Base-by-base conservation (phyloP, 2,888 invertebrate genomes). In the Norana najaformis region DNA sequence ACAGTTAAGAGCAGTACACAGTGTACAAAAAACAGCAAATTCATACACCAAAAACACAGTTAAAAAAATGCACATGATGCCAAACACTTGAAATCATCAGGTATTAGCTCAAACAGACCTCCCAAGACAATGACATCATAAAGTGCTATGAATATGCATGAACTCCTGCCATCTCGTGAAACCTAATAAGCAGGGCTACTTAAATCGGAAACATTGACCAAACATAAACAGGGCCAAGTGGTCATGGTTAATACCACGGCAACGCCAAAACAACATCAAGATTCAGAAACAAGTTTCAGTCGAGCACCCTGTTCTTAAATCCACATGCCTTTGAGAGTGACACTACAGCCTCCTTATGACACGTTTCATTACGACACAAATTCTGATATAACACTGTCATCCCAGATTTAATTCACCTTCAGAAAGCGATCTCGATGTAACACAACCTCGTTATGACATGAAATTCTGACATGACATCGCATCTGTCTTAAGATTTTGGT, bases 131-230 rank as follows among this genome's bases (percentile, higher is more conserved):
- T 69, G 30, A n/a, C 30, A 69, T n/a, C 30, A 69, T 69, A 30
- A 69, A n/a, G n/a, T n/a, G 69, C 69, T n/a, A 69, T n/a, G 69
- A 69, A 69, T 69, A 69, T 69, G 69, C 69, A 69, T 69, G 69
- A 69, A n/a, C 69, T 8, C 47, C 69, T 69, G 69, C n/a, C 69
- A n/a, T n/a, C 69, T 69, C 8, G 8, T 69, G 30, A 69, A 69
- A 13, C 69, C 8, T 1, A 69, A 11, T 69, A n/a, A 69, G 30
- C 5, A 69, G 1, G 69, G 69, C 30, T 69, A 69, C 69, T 69
- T 69, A 69, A 69, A n/a, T 69, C 69, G n/a, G 69, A 30, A 69
- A 69, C 69, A 69, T 8, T 69, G 69, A 69, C 69, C 69, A 69
- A n/a, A 69, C 69, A 69, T n/a, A 69, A 69, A n/a, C 69, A 69